Conservation (phyloP, 1,140 invertebrate genomes). For the Arion vulgaris region DNA sequence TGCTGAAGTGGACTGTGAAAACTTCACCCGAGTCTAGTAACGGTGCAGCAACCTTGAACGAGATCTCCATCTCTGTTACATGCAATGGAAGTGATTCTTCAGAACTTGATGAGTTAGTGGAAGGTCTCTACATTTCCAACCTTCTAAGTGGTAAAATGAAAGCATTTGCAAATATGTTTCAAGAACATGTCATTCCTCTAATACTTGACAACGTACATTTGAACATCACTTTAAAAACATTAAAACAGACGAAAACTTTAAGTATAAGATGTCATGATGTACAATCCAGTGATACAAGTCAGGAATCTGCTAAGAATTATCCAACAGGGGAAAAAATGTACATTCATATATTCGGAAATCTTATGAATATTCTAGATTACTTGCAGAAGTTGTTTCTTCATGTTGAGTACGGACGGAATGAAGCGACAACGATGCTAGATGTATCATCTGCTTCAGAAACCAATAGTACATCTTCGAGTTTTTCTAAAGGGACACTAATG, state of each 20-base stretch:
- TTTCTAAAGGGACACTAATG: conserved; percentile 76
- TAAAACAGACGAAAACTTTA: conserved; percentile 26
- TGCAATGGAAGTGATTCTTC: conserved; percentile 20
- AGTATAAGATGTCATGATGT: conserved; percentile 24
- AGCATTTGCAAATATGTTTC: conserved; percentile 62
- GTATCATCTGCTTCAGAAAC: background rate
- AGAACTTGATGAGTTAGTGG: conserved; percentile 51
- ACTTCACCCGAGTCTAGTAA: background rate
- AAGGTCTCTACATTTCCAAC: conserved; percentile 61
- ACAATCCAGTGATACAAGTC: background rate
- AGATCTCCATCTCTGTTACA: background rate
- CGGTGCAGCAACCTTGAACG: background rate
- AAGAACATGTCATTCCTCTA: conserved; percentile 56
- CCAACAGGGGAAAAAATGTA: background rate
- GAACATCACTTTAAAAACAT: conserved; percentile 67
- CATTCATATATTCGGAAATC: conserved; percentile 44
- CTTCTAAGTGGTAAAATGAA: conserved; percentile 62
- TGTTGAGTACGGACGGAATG: background rate
- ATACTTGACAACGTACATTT: conserved; percentile 66
- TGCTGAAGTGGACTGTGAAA: background rate
- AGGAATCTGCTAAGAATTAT: background rate
- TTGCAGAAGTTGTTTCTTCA: conserved; percentile 49
- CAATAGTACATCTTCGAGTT: conserved; percentile 57
- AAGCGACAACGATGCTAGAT: background rate
- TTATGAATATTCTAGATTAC: conserved; percentile 46